phyloP scores from a whole-genome alignment of 2,888 invertebrate genomes.

The Plebejus melissa region DNA sequence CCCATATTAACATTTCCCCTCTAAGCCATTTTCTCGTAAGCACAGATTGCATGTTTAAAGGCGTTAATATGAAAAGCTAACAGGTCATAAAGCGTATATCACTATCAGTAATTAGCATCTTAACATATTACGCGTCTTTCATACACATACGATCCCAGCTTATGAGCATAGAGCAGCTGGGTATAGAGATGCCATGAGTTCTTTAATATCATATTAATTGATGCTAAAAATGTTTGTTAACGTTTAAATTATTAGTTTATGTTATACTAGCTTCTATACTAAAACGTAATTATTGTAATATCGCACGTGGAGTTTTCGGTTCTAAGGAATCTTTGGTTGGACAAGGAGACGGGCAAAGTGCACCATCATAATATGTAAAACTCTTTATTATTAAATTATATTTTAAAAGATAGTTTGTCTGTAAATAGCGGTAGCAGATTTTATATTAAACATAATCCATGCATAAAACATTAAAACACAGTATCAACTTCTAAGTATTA shows the following conservation, averaged over 20 bases:
- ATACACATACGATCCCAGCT: neutral
- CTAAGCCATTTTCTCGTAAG: neutral
- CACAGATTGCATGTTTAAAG: neutral
- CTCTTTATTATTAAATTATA: too few species aligned
- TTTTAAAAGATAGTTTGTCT: neutral
- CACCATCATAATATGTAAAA: too few species aligned
- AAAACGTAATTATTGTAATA: too few species aligned
- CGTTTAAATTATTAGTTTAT: too few species aligned
- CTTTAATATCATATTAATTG: neutral
- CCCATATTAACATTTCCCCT: neutral
- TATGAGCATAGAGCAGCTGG: neutral
- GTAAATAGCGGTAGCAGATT: neutral
- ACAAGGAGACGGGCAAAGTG: too few species aligned
- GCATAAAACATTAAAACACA: conserved; percentile 12
- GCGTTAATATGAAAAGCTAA: conserved; percentile 8
- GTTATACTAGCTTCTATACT: too few species aligned
- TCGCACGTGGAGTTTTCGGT: too few species aligned
- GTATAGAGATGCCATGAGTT: neutral
- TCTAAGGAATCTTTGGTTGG: too few species aligned
- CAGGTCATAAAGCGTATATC: conserved; percentile 2
- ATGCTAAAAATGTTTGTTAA: too few species aligned
- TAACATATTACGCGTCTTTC: neutral
- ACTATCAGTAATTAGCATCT: conserved; percentile 14
- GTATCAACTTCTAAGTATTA: conserved; percentile 24
- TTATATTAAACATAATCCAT: neutral